Evolutionary conservation across 1,140 invertebrate genomes (phyloP), one percentile per base, ranked within the genome.

Genomic region (Tachypleus tridentatus): DNA sequence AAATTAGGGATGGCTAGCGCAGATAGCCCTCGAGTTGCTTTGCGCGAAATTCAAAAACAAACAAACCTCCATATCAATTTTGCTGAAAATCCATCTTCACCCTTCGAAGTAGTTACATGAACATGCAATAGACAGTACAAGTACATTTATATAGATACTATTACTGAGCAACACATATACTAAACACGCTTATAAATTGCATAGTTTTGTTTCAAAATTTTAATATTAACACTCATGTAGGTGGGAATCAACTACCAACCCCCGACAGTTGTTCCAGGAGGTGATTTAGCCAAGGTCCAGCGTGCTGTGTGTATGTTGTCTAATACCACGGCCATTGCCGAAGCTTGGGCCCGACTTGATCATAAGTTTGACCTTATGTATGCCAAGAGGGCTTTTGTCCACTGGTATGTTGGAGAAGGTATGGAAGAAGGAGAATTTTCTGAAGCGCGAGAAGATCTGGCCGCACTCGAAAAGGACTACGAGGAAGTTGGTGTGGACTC

Each of bases 271-370:
- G 87, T 91, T 62, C 87, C 88, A 56, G 87, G 87, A 48, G 87
- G 88, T 61, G 89, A 92, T 77, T 77, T 92, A 69, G 89, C 89
- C 48, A 89, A 89, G 76, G 87, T 90, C 5, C 86, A 88, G 74
- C 81, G 88, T 67, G 88, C 89, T 5, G 87, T 91, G 4, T 91
- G 89, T 75, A 89, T 91, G 88, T 76, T 85, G 60, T 81, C 80
- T 63, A 83, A 83, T 73, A 84, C 80, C 4, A 84, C 82, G 0
- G 85, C 87, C 49, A 85, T 91, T 61, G 87, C 86, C 9, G 90
- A 94, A 73, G 80, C 82, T 4, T 84, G 83, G 83, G 78, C 79
- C 54, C 73, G 81, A 59, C 73, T 84, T n/a, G 80, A 83, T 68
- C 78, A 81, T 70, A 83, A 83, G 71, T 83, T 83, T 69, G 81